Evolutionary conservation across 2,888 invertebrate genomes (phyloP).

Genomic region (Latrodectus elegans): DNA sequence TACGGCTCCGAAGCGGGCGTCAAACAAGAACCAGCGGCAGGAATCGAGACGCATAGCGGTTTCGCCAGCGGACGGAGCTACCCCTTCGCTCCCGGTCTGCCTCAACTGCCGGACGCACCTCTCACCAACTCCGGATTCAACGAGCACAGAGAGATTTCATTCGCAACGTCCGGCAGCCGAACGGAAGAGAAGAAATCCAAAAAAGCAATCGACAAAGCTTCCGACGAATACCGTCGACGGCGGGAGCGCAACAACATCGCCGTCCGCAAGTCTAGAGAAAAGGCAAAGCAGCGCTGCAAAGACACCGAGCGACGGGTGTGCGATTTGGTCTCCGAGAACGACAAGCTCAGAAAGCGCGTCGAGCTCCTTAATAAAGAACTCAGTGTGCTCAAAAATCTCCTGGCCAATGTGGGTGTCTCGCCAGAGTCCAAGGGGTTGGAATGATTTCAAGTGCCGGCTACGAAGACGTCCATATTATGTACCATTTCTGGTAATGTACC

Average conservation of each 20-base stretch:
- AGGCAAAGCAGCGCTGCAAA: conserved; percentile 93
- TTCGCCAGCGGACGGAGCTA: conserved; percentile 21
- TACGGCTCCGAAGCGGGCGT: conserved; percentile 71
- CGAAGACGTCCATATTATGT: conserved; percentile 1
- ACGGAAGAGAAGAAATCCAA: conserved; percentile 40
- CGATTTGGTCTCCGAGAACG: conserved; percentile 91
- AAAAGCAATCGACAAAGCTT: conserved; percentile 81
- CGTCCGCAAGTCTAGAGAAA: conserved; percentile 95
- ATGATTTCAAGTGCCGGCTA: not conserved
- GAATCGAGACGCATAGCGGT: conserved; percentile 39
- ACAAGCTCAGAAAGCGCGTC: conserved; percentile 90
- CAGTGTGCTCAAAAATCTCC: conserved; percentile 85
- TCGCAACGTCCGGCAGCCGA: not conserved
- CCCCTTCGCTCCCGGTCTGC: conserved; percentile 27
- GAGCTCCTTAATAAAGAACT: conserved; percentile 93
- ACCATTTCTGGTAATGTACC: conserved; percentile 30
- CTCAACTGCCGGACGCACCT: conserved; percentile 35
- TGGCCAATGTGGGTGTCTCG: conserved; percentile 82
- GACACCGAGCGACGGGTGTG: conserved; percentile 96
- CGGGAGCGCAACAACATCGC: conserved; percentile 97
- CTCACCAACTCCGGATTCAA: conserved; percentile 32
- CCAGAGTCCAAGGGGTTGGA: conserved; percentile 74
- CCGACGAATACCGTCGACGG: conserved; percentile 92
- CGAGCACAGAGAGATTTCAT: not conserved
- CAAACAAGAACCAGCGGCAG: conserved; percentile 72